phyloP scores from a whole-genome alignment of 2,113 vertebrate species.

The Gymnogyps californianus region DNA sequence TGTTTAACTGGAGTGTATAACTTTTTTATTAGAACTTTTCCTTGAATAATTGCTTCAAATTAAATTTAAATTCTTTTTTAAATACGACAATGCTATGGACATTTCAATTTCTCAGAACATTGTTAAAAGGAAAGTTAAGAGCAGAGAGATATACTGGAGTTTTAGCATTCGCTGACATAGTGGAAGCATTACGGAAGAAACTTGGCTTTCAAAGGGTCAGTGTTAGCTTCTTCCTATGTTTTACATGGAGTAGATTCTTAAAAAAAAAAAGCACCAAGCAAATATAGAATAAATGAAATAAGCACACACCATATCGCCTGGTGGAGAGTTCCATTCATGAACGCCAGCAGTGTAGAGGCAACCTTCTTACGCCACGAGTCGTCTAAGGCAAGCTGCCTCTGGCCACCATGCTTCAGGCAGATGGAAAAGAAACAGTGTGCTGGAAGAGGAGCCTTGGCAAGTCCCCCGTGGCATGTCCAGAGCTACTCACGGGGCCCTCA shows the following conservation, averaged over 20 bases:
- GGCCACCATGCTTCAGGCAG: background rate
- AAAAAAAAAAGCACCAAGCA: background rate
- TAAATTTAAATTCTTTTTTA: background rate
- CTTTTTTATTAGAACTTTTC: slow-evolving; percentile 32
- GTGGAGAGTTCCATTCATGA: background rate
- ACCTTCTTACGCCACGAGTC: background rate
- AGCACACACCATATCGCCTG: background rate
- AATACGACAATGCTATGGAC: background rate
- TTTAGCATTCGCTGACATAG: background rate
- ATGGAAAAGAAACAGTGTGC: background rate
- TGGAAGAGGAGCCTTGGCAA: background rate
- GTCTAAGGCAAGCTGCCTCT: background rate
- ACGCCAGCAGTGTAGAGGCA: background rate
- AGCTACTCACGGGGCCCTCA: background rate
- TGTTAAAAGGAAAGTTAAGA: background rate
- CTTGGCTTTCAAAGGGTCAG: background rate
- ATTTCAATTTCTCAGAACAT: slow-evolving; percentile 4
- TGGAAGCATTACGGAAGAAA: background rate
- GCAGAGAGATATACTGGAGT: background rate
- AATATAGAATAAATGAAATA: background rate
- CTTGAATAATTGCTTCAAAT: slow-evolving; percentile 40
- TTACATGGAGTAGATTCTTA: background rate
- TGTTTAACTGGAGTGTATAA: slow-evolving; percentile 10
- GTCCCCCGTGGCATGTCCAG: rapidly evolving
- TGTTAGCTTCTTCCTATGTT: background rate